These are phyloP conservation scores for Patiria pectinifera DNA, from an alignment of 53 echinoderm and acorn worm species.

Conservation along the genomic window DNA sequence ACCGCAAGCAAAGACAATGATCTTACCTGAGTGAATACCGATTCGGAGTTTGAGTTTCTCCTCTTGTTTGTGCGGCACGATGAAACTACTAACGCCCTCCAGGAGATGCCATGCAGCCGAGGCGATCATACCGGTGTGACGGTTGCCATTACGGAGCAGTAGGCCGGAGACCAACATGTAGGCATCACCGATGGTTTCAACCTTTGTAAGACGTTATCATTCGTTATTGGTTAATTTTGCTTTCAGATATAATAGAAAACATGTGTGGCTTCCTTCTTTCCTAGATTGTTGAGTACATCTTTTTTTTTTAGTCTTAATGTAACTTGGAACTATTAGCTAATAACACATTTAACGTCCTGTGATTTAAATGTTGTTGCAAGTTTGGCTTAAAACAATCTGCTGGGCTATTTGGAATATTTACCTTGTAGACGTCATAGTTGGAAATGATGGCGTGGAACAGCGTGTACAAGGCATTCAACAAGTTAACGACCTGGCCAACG, in stretches of 20 bases:
- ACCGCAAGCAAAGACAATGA: too few species aligned
- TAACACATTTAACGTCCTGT: too few species aligned
- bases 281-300: too few species aligned
- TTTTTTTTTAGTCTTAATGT: too few species aligned
- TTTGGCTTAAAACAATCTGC: background rate
- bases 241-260: too few species aligned
- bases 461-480: conserved; percentile 95
- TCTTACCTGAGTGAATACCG: conserved; percentile 94
- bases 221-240: background rate
- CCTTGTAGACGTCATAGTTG: conserved; percentile 99
- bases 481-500: conserved; percentile 90
- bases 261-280: too few species aligned
- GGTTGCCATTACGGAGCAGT: conserved; percentile 90
- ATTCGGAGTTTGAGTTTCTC: conserved; percentile 88
- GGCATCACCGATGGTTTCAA: conserved; percentile 98
- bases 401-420: conserved; percentile 2
- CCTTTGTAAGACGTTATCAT: conserved; percentile 41
- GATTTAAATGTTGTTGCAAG: too few species aligned
- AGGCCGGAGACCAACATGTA: conserved; percentile 99
- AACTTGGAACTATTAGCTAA: too few species aligned
- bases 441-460: conserved; percentile 94
- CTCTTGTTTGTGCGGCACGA: conserved; percentile 85
- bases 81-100: conserved; percentile 76
- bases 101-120: conserved; percentile 89
- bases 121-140: conserved; percentile 87